Percentiles rank a stretch among this genome's conserved stretches.
phyloP scores from a whole-genome alignment of 1,140 invertebrate species.

The Tetramorium alpestre region DNA sequence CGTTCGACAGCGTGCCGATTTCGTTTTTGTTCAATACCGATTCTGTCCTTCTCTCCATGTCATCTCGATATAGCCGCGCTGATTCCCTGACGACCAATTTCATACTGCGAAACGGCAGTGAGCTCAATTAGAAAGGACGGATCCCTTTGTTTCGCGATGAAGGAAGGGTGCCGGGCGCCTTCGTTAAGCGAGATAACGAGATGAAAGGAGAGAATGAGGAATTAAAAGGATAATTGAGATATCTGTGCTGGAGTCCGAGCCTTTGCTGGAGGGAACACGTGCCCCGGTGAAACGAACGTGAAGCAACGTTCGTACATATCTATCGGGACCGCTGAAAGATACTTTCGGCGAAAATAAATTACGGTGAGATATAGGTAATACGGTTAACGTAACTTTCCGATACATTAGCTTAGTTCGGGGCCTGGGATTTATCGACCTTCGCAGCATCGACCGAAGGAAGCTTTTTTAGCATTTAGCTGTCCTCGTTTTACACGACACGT shows the following conservation, averaged over 20 bases:
- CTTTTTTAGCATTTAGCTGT: background rate
- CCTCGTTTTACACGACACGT: background rate
- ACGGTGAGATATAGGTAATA: conserved; percentile 38
- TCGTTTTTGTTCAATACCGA: conserved; percentile 40
- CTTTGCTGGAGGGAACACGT: background rate
- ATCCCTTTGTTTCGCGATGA: conserved; percentile 36
- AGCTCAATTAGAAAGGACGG: conserved; percentile 51
- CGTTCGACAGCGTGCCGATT: conserved; percentile 7
- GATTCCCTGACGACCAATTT: conserved; percentile 56
- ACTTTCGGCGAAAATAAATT: conserved; percentile 40
- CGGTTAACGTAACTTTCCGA: conserved; percentile 44
- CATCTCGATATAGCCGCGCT: conserved; percentile 33
- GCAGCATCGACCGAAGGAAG: conserved; percentile 4
- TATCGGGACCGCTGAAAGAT: conserved; percentile 9
- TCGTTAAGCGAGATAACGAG: conserved; percentile 63
- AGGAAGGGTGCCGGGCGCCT: conserved; percentile 23
- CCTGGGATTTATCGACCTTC: conserved; percentile 38
- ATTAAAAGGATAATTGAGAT: conserved; percentile 56
- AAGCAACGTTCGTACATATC: conserved; percentile 1
- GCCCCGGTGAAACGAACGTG: background rate
- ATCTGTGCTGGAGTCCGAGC: conserved; percentile 3
- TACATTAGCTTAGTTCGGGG: conserved; percentile 26
- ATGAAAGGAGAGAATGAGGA: conserved; percentile 41
- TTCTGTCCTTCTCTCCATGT: conserved; percentile 10
- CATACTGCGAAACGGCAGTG: conserved; percentile 43